Base-by-base conservation (phyloP, 2,888 invertebrate genomes). In the Ceriagrion tenellum region DNA sequence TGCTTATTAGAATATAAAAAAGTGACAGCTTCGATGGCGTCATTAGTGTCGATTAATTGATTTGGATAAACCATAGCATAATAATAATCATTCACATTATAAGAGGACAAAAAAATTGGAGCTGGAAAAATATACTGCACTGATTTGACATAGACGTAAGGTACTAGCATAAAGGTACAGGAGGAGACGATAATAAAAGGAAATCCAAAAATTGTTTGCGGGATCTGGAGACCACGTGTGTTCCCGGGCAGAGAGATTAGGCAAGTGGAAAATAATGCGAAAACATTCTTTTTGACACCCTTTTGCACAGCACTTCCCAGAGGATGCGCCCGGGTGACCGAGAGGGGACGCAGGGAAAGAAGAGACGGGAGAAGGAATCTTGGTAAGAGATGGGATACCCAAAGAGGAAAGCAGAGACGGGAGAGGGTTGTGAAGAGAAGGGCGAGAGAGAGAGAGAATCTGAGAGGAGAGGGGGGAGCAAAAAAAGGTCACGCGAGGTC, bases 401-500 rank as follows among this genome's bases (percentile, higher is more conserved):
- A n/a, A 81, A 35, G 35, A 35, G 18, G 35, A 81, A 35, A 12
- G 81, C 10, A 3, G 81, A 35, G 26, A 81, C 12, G 81, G n/a
- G 59, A 59, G 59, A n/a, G 69, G 26, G 26, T 23, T 10, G 69
- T 2, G 1, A 23, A 26, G n/a, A 0, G 8, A 0, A 26, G n/a
- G 35, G 81, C 13, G 81, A 30, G 35, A 35, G 81, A 35, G 81
- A 16, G 35, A 18, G 35, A 81, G 81, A 81, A 30, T 30, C n/a
- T 74, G 30, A 35, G 81, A 81, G 35, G 13, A 8, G 8, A 8
- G 8, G 8, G 2, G 47, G 47, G 47, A n/a, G 81, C 30, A 35
- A 30, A 81, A 89, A 89, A 89, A 89, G 93, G 93, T 74, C 93
- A 93, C 55, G 59, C 35, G 93, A 93, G 93, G 93, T 93, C 93